Evolutionary conservation across 2,888 invertebrate species (phyloP), one percentile per base, ranked within the genome.

Genomic region (Ochropleura leucogaster): DNA sequence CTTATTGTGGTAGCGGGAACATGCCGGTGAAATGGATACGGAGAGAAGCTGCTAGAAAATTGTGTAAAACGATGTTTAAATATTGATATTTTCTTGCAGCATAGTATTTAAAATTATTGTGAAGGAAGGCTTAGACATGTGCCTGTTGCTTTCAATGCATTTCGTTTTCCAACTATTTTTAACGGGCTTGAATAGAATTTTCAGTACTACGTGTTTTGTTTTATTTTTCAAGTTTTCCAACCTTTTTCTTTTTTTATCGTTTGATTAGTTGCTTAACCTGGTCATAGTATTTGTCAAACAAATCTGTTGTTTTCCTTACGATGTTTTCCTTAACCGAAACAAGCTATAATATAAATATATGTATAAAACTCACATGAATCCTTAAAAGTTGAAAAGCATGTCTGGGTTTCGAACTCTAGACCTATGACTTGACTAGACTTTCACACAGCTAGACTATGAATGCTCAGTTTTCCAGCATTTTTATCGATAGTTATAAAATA

Each of bases 1-100:
- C 65, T 49, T 70, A 74, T 74, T 74, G 74, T 69, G 60, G 42
- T 42, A n/a, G 14, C 53, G 71, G 82, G 68, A 82, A 81, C 65
- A 71, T 51, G 62, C 20, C 47, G 40, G 9, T 68, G 40, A 51
- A 73, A 49, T 5, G 64, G 47, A 67, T 51, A 51, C 18, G 10
- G 18, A 49, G 64, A 18, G 12, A 70, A 62, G 18, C n/a, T 40
- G 3, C 44, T 46, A 46, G 46, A 46, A 71, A 71, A 59, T 18
- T n/a, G 10, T 46, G 44, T n/a, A 44, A 30, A 30, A 30, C 30
- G 30, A 30, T 62, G 4, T 44, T 62, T 44, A 12, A 44, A n/a
- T n/a, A 42, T n/a, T 7, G 51, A 51, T 30, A 12, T 60, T 42
- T 6, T 18, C 18, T 60, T 5, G 60, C 60, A 9, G 0, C 8